phyloP scores from a whole-genome alignment of 2,797 vertebrate species.

The Pterois miles region DNA sequence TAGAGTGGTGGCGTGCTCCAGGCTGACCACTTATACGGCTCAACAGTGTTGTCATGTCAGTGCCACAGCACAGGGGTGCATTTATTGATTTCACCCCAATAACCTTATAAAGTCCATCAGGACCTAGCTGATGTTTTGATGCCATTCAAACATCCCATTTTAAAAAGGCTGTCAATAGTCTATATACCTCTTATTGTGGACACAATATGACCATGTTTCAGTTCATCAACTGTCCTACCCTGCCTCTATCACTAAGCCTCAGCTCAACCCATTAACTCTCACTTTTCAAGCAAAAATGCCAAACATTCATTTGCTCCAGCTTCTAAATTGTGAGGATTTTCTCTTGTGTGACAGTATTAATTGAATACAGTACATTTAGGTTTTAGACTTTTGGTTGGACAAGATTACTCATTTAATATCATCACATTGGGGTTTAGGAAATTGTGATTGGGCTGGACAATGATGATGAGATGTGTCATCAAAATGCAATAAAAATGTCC shows the following conservation, averaged over 20 bases:
- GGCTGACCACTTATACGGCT: not conserved
- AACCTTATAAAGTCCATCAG: slow-evolving; percentile 9
- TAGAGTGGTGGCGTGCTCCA: not conserved
- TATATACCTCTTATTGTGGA: not conserved
- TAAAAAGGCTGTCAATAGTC: not conserved
- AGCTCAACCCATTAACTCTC: not conserved
- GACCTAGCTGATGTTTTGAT: not conserved
- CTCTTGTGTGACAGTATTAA: not conserved
- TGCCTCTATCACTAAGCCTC: not conserved
- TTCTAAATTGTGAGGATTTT: not conserved
- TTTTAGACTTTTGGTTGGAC: not conserved
- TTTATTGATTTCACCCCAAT: slow-evolving; percentile 21
- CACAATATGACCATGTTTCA: not conserved
- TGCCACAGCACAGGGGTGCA: slow-evolving; percentile 1
- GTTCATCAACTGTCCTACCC: not conserved
- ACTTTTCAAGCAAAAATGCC: not conserved
- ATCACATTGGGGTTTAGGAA: not conserved
- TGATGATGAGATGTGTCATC: not conserved
- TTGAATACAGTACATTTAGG: not conserved
- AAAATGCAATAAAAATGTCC: too few species aligned
- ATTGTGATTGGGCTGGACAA: not conserved
- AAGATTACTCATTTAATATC: not conserved
- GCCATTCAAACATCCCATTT: not conserved
- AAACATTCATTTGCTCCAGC: not conserved
- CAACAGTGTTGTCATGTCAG: slow-evolving; percentile 8